Evolutionary conservation across 92 coral and sea anemone genomes (phyloP), one percentile per base, ranked within the genome.

Genomic region (Actinostola sp.): DNA sequence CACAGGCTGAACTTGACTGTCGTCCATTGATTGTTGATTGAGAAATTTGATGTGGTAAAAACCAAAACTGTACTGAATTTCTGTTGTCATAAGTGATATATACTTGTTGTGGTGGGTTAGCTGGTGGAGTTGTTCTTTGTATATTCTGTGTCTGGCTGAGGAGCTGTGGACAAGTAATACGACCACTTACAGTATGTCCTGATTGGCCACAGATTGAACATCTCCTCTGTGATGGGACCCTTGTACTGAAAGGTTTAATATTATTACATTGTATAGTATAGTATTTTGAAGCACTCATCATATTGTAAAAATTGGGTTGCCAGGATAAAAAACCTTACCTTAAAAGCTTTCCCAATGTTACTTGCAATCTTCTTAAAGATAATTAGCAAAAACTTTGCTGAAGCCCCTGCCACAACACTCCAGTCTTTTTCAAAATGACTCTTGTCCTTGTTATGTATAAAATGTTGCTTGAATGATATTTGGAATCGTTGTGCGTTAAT

Each of bases 11-110:
- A 27, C 77, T 78, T 15, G 76, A 70, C 26, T 63, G 55, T 69
- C 76, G 58, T 14, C 83, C 83, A 45, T 67, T 55, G 13, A 78
- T 69, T 31, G 77, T 78, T 20, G 84, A 78, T 31, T 78, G 84
- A 7, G 83, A 58, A 15, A 77, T 41, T 19, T 12, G 30, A 26
- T 31, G 42, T 29, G 62, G 77, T 36, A 77, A 67, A 20, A 53
- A 56, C 49, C 68, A 72, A 68, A 28, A 58, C 4, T 54, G 29
- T 54, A 23, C 23, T 2, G 61, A 54, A 11, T 10, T 8, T 4
- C 8, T 49, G 21, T 21, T 8, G n/a, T n/a, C n/a, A 21, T 49
- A 49, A 19, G 23, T 2, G 11, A 56, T 24, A 56, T 56, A 17
- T 56, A 56, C n/a, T 8, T 49, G 13, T 49, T 8, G 10, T 8